Percentiles rank a stretch among this genome's conserved stretches.
phyloP scores from a whole-genome alignment of 2,113 vertebrate species.

The Synodontis membranacea region DNA sequence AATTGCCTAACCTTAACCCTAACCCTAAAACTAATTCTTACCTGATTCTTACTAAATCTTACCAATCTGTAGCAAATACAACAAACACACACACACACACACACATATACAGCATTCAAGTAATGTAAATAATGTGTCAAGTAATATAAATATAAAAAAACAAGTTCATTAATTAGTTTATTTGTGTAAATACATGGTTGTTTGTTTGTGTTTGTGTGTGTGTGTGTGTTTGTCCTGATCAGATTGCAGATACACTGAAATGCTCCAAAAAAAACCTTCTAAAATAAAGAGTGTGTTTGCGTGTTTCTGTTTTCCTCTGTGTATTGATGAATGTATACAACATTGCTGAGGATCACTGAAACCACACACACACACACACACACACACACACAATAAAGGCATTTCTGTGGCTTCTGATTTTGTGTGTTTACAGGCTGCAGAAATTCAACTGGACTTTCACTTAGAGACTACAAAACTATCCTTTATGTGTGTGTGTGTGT shows the following conservation, averaged over 20 bases:
- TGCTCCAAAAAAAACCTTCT: neutral
- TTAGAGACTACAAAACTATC: neutral
- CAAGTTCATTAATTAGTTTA: no score
- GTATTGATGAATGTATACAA: conserved; percentile 8
- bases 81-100: neutral
- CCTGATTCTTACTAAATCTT: no score
- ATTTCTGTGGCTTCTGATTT: conserved; percentile 21
- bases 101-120: no score
- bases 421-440: conserved; percentile 10
- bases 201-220: neutral
- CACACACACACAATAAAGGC: neutral
- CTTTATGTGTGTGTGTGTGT: conserved; percentile 22
- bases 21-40: no score
- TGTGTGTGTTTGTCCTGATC: neutral
- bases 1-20: no score
- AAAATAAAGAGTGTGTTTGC: neutral
- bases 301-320: conserved; percentile 2
- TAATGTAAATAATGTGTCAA: no score
- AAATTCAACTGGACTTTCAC: conserved; percentile 4
- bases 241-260: neutral
- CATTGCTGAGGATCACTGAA: neutral
- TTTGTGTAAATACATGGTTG: no score
- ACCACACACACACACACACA: neutral
- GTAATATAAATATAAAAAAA: no score
- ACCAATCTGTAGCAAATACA: no score